Conservation (phyloP, 2,888 invertebrate species). For the Plebejus melissa region DNA sequence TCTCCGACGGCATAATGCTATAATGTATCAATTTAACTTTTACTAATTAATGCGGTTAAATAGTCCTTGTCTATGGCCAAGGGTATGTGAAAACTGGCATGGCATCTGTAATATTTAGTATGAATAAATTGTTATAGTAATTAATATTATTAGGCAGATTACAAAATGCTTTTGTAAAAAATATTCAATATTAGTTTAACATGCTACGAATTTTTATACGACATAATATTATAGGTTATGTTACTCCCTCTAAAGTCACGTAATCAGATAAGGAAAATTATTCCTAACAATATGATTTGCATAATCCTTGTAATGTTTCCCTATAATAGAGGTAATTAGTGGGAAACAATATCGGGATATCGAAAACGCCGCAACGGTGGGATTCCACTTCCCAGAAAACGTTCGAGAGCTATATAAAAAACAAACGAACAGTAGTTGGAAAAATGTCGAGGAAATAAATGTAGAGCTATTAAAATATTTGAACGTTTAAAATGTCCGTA, state of each 20-base stretch:
- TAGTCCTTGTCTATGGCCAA: neutral
- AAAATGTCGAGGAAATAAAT: neutral
- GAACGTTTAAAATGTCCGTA: constrained; percentile 9
- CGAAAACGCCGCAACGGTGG: neutral
- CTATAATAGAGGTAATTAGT: neutral
- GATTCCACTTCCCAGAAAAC: neutral
- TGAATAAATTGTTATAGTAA: too few relatives aligned
- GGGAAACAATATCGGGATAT: neutral
- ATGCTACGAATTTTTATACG: neutral
- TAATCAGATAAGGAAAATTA: neutral
- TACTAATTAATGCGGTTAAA: constrained; percentile 16
- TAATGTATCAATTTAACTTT: constrained; percentile 29
- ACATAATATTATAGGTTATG: neutral
- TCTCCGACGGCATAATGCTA: constrained; percentile 29
- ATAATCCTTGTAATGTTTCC: neutral
- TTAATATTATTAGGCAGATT: too few relatives aligned
- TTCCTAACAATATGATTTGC: neutral
- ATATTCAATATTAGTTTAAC: neutral
- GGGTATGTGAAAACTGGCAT: neutral
- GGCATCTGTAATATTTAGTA: neutral
- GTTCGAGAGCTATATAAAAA: neutral
- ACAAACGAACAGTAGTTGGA: neutral
- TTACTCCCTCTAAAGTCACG: neutral
- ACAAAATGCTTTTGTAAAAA: too few relatives aligned
- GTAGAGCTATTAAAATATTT: neutral